These are phyloP conservation scores for Acrocephalus arundinaceus DNA, from an alignment of 2,113 vertebrate genomes.

Conservation along the genomic window DNA sequence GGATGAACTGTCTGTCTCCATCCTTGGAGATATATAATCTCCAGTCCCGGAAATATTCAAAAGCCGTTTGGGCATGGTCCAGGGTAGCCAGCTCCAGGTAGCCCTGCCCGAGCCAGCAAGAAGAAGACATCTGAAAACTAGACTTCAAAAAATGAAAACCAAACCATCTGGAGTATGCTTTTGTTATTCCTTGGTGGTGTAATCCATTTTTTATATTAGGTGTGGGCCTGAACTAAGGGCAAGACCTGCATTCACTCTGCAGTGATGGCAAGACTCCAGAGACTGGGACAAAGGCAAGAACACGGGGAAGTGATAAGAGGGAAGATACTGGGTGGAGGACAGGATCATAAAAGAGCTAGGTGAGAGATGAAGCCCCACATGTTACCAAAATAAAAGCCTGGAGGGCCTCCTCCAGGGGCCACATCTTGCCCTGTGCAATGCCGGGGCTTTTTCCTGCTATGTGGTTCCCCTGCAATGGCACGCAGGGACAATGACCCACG, in stretches of 20 bases:
- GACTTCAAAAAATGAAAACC: background rate
- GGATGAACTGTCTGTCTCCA: background rate
- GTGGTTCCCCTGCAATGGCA: fast-evolving
- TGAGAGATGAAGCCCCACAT: background rate
- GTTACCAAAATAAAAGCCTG: background rate
- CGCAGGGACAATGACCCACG: background rate
- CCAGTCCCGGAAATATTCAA: background rate
- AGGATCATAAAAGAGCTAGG: background rate
- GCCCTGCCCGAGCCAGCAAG: background rate
- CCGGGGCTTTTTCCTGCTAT: fast-evolving
- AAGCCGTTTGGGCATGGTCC: background rate
- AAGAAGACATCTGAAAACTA: background rate
- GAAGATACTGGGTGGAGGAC: background rate
- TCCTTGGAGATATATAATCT: background rate
- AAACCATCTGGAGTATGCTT: background rate
- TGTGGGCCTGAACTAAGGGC: background rate
- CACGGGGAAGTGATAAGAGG: background rate
- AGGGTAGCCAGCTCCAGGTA: background rate
- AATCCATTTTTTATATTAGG: background rate
- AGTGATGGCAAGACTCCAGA: background rate
- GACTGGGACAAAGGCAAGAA: background rate
- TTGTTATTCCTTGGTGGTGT: background rate
- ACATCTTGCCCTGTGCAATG: fast-evolving
- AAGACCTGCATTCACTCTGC: background rate
- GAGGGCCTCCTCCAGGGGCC: background rate